A percentile compares a stretch with the other conserved stretches of the same genome.
phyloP scores from a whole-genome alignment of 2,113 vertebrate genomes.

The Columba janthina region DNA sequence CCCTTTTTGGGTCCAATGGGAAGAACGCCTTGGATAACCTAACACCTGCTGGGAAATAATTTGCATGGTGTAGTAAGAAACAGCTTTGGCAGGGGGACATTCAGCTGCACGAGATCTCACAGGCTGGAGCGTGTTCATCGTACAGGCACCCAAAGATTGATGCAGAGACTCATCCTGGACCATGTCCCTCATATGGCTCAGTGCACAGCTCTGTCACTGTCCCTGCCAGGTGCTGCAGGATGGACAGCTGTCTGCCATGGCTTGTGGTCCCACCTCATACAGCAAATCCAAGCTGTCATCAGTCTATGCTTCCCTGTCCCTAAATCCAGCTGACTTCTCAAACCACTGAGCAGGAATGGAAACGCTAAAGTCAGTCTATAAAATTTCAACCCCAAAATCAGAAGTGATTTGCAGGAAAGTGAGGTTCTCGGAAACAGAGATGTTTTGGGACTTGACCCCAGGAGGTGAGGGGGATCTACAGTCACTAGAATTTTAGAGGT shows the following conservation, averaged over 20 bases:
- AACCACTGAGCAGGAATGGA: not conserved
- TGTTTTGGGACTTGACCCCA: not conserved
- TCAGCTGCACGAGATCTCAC: not conserved
- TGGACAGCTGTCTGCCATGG: not conserved
- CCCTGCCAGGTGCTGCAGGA: not conserved
- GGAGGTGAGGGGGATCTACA: not conserved
- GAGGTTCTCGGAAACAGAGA: not conserved
- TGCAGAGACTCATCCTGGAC: not conserved
- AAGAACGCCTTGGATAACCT: not conserved
- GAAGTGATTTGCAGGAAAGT: not conserved
- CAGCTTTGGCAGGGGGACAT: not conserved
- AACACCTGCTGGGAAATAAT: not conserved
- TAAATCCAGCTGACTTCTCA: not conserved
- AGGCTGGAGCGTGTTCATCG: not conserved
- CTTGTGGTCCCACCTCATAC: not conserved
- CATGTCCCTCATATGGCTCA: accelerated
- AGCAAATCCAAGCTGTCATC: not conserved
- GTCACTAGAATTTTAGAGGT: not conserved
- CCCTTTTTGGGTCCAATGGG: not conserved
- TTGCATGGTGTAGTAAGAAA: not conserved
- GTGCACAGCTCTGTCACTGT: not conserved
- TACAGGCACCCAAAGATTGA: not conserved
- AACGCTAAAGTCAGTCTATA: not conserved
- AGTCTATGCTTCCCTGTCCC: not conserved
- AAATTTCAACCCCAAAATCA: not conserved